These are phyloP conservation scores for Callocephalon fimbriatum DNA, from an alignment of 2,113 vertebrate species.

Conservation along the genomic window DNA sequence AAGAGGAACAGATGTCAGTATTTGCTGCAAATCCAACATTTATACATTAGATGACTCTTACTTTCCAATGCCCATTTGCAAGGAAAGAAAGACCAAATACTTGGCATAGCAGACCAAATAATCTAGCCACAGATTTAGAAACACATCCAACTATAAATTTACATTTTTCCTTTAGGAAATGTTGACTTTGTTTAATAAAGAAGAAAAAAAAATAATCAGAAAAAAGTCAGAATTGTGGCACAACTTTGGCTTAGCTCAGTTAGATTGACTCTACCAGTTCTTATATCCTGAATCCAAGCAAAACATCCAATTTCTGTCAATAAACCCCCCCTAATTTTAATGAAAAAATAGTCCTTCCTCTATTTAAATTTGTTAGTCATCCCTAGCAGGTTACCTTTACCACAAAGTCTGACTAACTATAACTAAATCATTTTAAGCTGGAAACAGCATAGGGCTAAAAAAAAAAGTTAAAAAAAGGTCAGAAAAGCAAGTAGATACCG, in stretches of 20 bases:
- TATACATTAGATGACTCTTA: neutral
- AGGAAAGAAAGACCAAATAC: neutral
- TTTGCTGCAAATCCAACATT: neutral
- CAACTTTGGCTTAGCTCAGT: neutral
- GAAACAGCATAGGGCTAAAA: neutral
- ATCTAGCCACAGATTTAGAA: neutral
- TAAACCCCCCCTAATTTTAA: fast-evolving
- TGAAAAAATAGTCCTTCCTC: neutral
- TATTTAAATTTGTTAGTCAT: neutral
- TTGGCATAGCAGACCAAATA: neutral
- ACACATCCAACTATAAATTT: neutral
- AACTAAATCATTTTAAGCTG: neutral
- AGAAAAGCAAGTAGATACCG: neutral
- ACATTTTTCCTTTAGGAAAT: neutral
- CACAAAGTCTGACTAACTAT: neutral
- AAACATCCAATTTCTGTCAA: neutral
- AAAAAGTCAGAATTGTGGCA: neutral
- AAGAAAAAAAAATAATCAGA: neutral
- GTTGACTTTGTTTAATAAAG: neutral
- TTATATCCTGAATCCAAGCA: neutral
- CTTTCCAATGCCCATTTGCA: neutral
- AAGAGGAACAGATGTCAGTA: neutral
- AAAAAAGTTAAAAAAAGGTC: neutral
- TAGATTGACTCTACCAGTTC: neutral
- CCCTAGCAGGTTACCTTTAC: neutral